Evolutionary conservation across 2,113 vertebrate species (phyloP).

Genomic region (Vulpes lagopus): DNA sequence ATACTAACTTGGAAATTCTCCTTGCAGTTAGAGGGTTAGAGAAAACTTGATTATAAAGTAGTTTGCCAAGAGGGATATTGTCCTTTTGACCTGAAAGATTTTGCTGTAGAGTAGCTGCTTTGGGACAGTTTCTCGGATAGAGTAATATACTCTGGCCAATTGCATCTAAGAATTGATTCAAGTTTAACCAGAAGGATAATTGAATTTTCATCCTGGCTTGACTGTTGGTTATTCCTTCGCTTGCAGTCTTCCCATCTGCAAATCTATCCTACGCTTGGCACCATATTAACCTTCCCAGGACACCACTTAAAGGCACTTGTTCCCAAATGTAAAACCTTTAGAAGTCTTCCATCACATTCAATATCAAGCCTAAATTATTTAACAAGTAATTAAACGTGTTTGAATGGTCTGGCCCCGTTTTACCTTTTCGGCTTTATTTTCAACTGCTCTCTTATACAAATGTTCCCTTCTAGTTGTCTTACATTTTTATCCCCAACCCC

Average conservation of each 20-base stretch:
- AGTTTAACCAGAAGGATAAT: slow-evolving; percentile 48
- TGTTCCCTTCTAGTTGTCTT: not conserved
- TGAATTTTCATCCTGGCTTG: slow-evolving; percentile 54
- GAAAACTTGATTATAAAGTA: slow-evolving; percentile 67
- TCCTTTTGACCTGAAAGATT: slow-evolving; percentile 67
- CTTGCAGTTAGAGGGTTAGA: slow-evolving; percentile 57
- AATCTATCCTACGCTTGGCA: not conserved
- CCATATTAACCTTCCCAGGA: not conserved
- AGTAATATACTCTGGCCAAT: slow-evolving; percentile 52
- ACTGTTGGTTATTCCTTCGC: not conserved
- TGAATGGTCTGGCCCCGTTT: not conserved
- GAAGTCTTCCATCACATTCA: not conserved
- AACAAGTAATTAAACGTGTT: slow-evolving; percentile 50
- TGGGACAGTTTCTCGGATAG: slow-evolving; percentile 48
- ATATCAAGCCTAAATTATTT: slow-evolving; percentile 51
- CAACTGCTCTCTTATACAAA: not conserved
- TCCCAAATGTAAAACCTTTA: slow-evolving; percentile 37
- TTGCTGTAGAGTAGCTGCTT: slow-evolving; percentile 60
- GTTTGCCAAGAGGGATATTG: slow-evolving; percentile 49
- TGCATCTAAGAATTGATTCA: slow-evolving; percentile 40
- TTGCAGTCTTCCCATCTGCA: not conserved
- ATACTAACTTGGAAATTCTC: not conserved
- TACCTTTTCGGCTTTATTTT: slow-evolving; percentile 5
- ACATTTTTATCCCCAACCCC: not conserved
- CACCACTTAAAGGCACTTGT: not conserved